Conservation (phyloP, 2,888 invertebrate species). For the Perizoma flavofasciatum region DNA sequence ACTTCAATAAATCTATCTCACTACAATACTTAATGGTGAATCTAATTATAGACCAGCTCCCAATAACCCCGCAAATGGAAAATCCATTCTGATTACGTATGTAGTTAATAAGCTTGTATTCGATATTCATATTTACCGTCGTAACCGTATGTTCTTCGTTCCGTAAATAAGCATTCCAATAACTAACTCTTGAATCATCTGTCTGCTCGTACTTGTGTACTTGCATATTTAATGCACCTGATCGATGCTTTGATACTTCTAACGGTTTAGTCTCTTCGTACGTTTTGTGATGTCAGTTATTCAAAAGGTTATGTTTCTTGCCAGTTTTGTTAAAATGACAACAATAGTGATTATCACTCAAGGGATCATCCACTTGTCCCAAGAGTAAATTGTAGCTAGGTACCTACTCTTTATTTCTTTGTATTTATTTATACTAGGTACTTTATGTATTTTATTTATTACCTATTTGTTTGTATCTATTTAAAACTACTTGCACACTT, state of each 20-base stretch:
- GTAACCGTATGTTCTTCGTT: slow-evolving; percentile 26
- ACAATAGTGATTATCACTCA: not conserved
- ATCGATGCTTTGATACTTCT: slow-evolving; percentile 51
- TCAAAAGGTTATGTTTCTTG: not conserved
- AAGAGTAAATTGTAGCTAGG: too few species aligned
- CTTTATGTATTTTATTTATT: too few species aligned
- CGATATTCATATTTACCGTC: slow-evolving; percentile 3
- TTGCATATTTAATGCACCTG: slow-evolving; percentile 44
- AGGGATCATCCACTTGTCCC: too few species aligned
- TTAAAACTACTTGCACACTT: too few species aligned
- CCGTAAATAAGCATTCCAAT: slow-evolving; percentile 26
- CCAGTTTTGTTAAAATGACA: not conserved
- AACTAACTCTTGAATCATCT: slow-evolving; percentile 25
- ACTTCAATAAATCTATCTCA: too few species aligned
- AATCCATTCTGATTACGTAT: slow-evolving; percentile 2
- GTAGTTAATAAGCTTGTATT: not conserved
- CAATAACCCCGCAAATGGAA: slow-evolving; percentile 2
- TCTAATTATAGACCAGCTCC: slow-evolving; percentile 10
- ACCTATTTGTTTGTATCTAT: too few species aligned
- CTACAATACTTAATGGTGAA: slow-evolving; percentile 1
- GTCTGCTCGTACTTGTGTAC: slow-evolving; percentile 18
- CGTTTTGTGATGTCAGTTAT: too few species aligned
- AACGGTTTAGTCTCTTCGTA: slow-evolving; percentile 50
- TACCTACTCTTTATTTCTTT: too few species aligned
- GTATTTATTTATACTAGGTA: too few species aligned